Evolutionary conservation across 2,797 vertebrate genomes (phyloP), one percentile per base, ranked within the genome.

Genomic region (Melanotaenia pygmaea): DNA sequence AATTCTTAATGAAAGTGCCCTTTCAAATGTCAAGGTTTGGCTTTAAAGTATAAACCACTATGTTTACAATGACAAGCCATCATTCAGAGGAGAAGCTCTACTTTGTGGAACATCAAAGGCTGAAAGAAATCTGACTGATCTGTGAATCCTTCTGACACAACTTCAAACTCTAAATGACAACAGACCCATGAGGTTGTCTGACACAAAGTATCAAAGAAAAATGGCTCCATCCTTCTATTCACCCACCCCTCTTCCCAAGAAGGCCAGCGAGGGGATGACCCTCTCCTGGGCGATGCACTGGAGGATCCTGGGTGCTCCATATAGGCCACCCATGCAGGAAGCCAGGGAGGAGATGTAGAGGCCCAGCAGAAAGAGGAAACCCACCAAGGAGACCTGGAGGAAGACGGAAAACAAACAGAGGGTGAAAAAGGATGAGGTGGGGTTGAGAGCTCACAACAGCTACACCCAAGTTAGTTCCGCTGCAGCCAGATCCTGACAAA

Each of bases 301-400:
- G 63, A 99, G 96, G 88, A 99, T 98, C 91, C 98, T 95, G 91
- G 98, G 98, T 65, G 98, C 98, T 79, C 96, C 97, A 0, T 99
- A 99, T 59, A 99, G 93, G 74, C 97, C 96, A 34, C 97, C 98
- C 98, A 99, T 99, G 85, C 98, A 99, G 90, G 98, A 99, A 74
- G 98, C 98, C 90, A 99, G 91, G 30, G 98, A 99, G 0, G 98
- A 99, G 94, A 99, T 95, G 91, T 99, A 99, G 66, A 99, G 94
- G 65, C 98, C 98, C 74, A 99, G 86, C 71, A 99, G 95, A 94
- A 99, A 99, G 81, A 99, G 95, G 94, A 99, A 96, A 77, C 98
- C 98, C 86, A 99, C 96, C 89, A 99, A 95, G 87, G 98, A 99
- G 82, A 99, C 98, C 98, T 99, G 85, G 64, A 90, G 85, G 93